Evolutionary conservation across 2,113 vertebrate species (phyloP), one percentile per base, ranked within the genome.

Genomic region (Athene noctua): DNA sequence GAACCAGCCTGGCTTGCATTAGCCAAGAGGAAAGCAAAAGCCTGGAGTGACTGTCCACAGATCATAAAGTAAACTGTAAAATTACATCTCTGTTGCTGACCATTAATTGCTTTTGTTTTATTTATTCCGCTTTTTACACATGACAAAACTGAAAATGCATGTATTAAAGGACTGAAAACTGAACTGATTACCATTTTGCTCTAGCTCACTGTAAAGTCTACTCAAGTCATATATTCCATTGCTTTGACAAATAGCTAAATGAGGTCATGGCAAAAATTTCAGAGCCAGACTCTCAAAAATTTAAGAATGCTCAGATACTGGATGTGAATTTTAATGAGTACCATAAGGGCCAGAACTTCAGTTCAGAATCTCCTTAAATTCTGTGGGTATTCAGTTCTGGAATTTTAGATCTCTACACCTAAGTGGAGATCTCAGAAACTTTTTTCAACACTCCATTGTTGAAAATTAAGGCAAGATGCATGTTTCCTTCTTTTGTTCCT

Each of bases 21-120:
- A 95, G 99, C 99, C 97, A 99, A 99, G 96, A 98, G 99, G 92
- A 99, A 99, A 99, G 99, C 99, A 90, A 99, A 99, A 98, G 99
- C 99, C 89, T 99, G 99, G 99, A 99, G 99, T 88, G 99, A 99
- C 98, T 99, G 99, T 96, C 99, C 99, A 46, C 99, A 99, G 97
- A 99, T 99, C 95, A 99, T 99, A 97, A 99, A 99, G 98, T 99
- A 99, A 98, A 97, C 73, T 51, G n/a, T 66, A 91, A 83, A 90
- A 78, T 29, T 29, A 54, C 58, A 47, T 88, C 36, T 73, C 68
- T 79, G 4, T 18, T 91, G 22, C 32, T 75, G 89, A 95, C 92
- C 57, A 87, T 81, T 82, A 47, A 38, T 67, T 94, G 93, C 96
- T 97, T 91, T 95, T 92, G 94, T 97, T 97, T 98, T 96, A 97